phyloP scores from a whole-genome alignment of 2,113 vertebrate genomes.

The Melierax canorus region DNA sequence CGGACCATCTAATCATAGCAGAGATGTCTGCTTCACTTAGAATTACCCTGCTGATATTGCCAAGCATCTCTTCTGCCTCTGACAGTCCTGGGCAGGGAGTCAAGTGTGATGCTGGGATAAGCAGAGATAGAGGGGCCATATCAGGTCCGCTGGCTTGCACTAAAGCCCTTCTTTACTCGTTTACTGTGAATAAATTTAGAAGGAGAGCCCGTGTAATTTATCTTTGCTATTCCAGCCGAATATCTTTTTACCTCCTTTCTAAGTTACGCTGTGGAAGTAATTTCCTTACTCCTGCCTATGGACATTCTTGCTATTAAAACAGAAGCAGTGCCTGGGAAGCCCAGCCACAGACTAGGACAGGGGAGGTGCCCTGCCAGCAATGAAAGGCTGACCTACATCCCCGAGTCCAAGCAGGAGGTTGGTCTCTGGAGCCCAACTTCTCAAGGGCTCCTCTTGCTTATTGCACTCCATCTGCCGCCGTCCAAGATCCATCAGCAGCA shows the following conservation, averaged over 20 bases:
- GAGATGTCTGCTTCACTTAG: neutral
- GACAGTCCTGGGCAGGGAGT: neutral
- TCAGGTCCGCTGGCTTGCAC: neutral
- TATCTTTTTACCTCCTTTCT: neutral
- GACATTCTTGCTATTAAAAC: neutral
- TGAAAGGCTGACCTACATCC: neutral
- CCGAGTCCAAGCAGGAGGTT: neutral
- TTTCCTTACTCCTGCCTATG: neutral
- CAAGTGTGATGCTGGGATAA: neutral
- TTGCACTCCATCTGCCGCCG: neutral
- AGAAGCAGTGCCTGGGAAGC: neutral
- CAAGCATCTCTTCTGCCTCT: neutral
- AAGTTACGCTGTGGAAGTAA: neutral
- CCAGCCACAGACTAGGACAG: accelerated
- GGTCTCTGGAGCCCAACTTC: neutral
- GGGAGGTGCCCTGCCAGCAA: neutral
- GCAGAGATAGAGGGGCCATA: neutral
- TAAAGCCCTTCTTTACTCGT: neutral
- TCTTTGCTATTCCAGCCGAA: neutral
- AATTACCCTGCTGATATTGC: neutral
- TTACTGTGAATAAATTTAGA: neutral
- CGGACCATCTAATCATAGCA: neutral
- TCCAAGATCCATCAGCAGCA: accelerated
- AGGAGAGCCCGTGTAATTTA: neutral
- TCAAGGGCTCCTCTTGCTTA: neutral